These are phyloP conservation scores for Aphidoletes aphidimyza DNA, from an alignment of 2,888 invertebrate species.

Conservation along the genomic window DNA sequence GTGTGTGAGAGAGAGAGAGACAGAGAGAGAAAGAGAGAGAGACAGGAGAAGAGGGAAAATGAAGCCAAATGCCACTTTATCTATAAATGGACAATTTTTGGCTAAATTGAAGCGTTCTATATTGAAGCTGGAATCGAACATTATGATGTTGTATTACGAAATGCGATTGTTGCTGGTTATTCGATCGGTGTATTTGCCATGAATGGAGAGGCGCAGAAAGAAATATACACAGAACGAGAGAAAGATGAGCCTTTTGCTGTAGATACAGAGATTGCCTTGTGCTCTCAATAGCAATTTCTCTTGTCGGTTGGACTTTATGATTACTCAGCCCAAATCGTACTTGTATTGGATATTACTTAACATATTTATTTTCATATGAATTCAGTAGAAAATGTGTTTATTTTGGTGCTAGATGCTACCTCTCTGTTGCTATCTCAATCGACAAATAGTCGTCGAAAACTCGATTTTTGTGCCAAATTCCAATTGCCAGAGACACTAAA, in stretches of 20 bases:
- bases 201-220: too few relatives aligned
- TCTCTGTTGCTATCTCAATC: neutral
- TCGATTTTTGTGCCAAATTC: neutral
- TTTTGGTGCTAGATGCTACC: neutral
- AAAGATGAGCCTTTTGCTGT: neutral
- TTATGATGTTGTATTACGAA: neutral
- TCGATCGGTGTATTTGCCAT: neutral
- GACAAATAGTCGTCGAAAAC: neutral
- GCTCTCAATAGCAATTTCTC: neutral
- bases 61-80: neutral
- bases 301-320: neutral
- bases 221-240: too few relatives aligned
- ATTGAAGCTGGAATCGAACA: neutral
- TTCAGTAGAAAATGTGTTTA: neutral
- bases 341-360: slow-evolving; percentile 25
- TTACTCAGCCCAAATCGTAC: too few relatives aligned
- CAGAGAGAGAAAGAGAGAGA: neutral
- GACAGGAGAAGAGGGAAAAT: neutral
- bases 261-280: neutral
- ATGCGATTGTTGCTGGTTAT: neutral
- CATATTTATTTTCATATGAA: slow-evolving; percentile 52
- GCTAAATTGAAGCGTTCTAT: slow-evolving; percentile 23
- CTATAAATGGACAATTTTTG: slow-evolving; percentile 12
- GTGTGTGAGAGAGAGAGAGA: too few relatives aligned
- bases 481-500: neutral